A percentile compares a stretch with the other conserved stretches of the same genome.
Conservation (phyloP, 2,113 vertebrate species). For the Zosterops hypoxanthus region DNA sequence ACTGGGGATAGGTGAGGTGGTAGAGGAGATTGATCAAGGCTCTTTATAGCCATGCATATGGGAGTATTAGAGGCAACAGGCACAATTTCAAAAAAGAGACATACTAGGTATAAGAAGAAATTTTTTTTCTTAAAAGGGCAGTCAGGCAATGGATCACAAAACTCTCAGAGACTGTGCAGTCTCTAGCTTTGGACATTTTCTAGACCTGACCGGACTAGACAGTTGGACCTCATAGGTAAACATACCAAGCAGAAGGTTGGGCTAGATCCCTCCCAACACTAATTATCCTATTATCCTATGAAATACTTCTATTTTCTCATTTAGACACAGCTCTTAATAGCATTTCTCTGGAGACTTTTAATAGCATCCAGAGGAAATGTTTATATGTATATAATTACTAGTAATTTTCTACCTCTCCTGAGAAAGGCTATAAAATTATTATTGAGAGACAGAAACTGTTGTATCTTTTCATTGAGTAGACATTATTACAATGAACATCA, state of each 20-base stretch:
- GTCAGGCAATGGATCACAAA: neutral
- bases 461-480: neutral
- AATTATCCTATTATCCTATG: neutral
- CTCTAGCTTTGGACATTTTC: neutral
- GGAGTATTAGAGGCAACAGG: neutral
- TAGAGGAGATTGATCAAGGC: neutral
- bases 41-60: accelerated
- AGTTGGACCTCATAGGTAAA: neutral
- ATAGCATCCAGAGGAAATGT: slow-evolving; percentile 13
- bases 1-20: too few relatives aligned
- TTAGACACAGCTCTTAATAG: neutral
- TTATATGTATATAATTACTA: slow-evolving; percentile 19
- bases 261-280: neutral
- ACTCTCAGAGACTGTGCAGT: neutral
- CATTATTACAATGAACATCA: neutral
- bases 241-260: neutral
- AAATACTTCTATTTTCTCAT: neutral
- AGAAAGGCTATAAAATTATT: neutral
- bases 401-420: slow-evolving; percentile 22
- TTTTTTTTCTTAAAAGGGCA: neutral
- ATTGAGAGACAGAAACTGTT: neutral
- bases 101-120: neutral
- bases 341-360: slow-evolving; percentile 4
- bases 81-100: neutral
- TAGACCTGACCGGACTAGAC: neutral